Percentiles rank a stretch among this genome's conserved stretches.
phyloP scores from a whole-genome alignment of 2,888 invertebrate genomes.

The Emmelina monodactyla region DNA sequence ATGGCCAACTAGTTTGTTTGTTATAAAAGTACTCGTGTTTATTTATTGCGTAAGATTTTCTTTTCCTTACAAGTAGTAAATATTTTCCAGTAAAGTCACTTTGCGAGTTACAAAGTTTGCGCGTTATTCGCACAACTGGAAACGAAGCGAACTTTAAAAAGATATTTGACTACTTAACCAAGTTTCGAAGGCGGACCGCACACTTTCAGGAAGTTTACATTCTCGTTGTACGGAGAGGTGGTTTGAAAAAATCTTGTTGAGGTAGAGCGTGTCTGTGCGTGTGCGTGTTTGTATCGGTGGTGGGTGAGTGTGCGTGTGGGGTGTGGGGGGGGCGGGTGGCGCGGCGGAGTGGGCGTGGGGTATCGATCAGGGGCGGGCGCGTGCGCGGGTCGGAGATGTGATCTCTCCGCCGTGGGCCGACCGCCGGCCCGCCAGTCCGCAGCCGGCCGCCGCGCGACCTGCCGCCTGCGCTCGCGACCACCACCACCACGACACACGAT shows the following conservation, averaged over 20 bases:
- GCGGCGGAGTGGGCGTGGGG: conserved; percentile 48
- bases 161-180: conserved; percentile 19
- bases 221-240: conserved; percentile 23
- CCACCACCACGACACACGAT: conserved; percentile 25
- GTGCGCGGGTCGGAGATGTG: conserved; percentile 42
- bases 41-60: too few relatives aligned
- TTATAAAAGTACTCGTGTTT: too few relatives aligned
- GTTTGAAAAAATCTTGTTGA: conserved; percentile 29
- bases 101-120: not conserved
- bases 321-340: conserved; percentile 28
- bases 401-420: conserved; percentile 32
- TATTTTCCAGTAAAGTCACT: not conserved
- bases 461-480: conserved; percentile 49
- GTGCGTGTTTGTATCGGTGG: conserved; percentile 20
- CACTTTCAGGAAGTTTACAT: conserved; percentile 25
- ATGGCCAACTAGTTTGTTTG: too few relatives aligned
- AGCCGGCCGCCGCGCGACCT: conserved; percentile 30
- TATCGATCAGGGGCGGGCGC: conserved; percentile 59
- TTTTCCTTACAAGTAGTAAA: not conserved
- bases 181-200: conserved; percentile 18
- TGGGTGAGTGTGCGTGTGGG: conserved; percentile 22
- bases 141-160: not conserved
- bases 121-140: not conserved
- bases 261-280: conserved; percentile 22
- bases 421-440: conserved; percentile 44